Evolutionary conservation across 1,140 invertebrate genomes (phyloP), one percentile per base, ranked within the genome.

Genomic region (Drosophila oshimai): DNA sequence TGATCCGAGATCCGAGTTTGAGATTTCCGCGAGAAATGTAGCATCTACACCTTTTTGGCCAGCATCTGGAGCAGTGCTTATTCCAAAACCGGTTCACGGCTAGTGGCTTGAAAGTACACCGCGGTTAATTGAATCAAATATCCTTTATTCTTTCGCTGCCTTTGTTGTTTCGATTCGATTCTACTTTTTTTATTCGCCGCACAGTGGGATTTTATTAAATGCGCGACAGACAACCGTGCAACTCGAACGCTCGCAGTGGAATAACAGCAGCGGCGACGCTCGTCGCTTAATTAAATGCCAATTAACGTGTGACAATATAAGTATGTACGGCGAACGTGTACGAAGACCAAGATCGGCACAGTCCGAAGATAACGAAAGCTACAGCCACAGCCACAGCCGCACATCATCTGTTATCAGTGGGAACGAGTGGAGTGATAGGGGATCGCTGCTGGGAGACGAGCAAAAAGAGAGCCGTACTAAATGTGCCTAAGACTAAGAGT

Each of bases 301-400:
- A 87, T 87, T 87, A 87, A 87, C 81, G 81, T 87, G 76, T 74
- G 81, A 87, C 80, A 86, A 86, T 74, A 84, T 74, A 84, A 75
- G 68, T 67, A 57, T 71, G 50, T 49, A 29, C 20, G 31, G 28
- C 60, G 50, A 50, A 61, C 54, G 61, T 70, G 46, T 22, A 42
- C 64, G 61, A 73, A 49, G 79, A 67, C 54, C 67, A 62, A 54
- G 72, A 81, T 83, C 77, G 44, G 29, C 31, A 31, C 55, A 36
- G 33, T 20, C 65, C 74, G 74, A 83, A 65, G 55, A 65, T 61
- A 84, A 55, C 69, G 20, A 36, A 51, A 67, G 36, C 69, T 74
- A 84, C 60, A 74, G 78, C 68, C 58, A 64, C 28, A n/a, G n/a
- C n/a, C n/a, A n/a, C n/a, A n/a, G n/a, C n/a, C n/a, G n/a, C 37